Base-by-base conservation (phyloP, 2,888 invertebrate species). In the Calephelis perditalis region DNA sequence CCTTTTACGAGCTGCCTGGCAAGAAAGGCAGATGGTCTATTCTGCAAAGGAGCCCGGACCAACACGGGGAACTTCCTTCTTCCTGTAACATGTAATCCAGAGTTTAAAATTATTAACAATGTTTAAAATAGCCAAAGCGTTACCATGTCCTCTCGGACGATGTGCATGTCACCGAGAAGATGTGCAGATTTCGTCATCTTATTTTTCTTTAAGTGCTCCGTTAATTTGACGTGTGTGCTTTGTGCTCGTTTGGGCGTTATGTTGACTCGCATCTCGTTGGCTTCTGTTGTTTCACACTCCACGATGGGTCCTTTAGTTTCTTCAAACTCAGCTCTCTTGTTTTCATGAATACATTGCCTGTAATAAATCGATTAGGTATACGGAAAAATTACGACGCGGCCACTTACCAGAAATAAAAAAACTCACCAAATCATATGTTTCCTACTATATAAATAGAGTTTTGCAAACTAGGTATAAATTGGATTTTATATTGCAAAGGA, bases 171-270 rank as follows among this genome's bases (percentile, higher is more conserved):
- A 9, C 86, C 80, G 11, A 88, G 70, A 66, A 87, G 62, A 67
- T 89, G 89, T 6, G 88, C 88, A 0, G 88, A 89, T 63, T 86
- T 83, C 0, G 89, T 89, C 6, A 66, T 78, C 72, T 89, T 88
- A 59, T 81, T 82, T 61, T 73, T 70, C 57, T 76, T 79, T 40
- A 69, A 68, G 58, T 68, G 74, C 3, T 81, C 78, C 0, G 62
- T 54, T 12, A 84, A 59, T 63, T 81, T 80, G 12, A 73, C 59
- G 68, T 87, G 87, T 4, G 86, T 70, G 71, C 89, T 89, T 63
- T 83, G 84, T 7, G 86, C 84, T 63, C 79, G 82, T 76, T 87
- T 89, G 8, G 87, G 75, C 5, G 72, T 62, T 7, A 86, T 77
- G 65, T 73, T 77, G 37, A 77, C 65, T 62, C 76, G 75, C 26